Evolutionary conservation across 30 jellyfish, hydroid and myxozoan genomes (phyloP).

Genomic region (Hydractinia symbiolongicarpus): DNA sequence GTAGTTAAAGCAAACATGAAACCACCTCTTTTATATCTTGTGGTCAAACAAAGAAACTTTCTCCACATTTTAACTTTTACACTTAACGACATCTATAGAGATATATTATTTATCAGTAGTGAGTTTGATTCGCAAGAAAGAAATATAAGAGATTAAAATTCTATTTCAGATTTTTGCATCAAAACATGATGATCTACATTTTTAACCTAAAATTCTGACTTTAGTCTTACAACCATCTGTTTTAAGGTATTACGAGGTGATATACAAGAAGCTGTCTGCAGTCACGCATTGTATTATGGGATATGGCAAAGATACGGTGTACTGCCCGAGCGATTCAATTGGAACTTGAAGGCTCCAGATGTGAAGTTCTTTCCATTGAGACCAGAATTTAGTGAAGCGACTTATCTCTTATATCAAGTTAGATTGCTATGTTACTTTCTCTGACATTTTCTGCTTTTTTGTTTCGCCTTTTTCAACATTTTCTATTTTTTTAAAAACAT

Average conservation of each 20-base stretch:
- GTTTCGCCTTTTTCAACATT: neutral
- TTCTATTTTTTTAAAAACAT: neutral
- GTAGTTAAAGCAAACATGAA: too few relatives aligned
- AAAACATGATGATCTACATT: too few relatives aligned
- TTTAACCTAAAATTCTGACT: too few relatives aligned
- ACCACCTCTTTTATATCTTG: too few relatives aligned
- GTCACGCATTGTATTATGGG: constrained; percentile 90
- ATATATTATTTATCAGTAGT: too few relatives aligned
- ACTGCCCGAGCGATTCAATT: constrained; percentile 88
- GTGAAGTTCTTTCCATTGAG: constrained; percentile 84
- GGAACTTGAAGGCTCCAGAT: constrained; percentile 87
- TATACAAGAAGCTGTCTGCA: constrained; percentile 90
- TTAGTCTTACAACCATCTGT: neutral
- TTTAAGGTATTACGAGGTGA: constrained; percentile 84
- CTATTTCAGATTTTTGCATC: too few relatives aligned
- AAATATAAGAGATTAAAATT: too few relatives aligned
- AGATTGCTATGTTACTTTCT: neutral
- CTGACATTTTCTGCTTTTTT: neutral
- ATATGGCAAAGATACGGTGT: constrained; percentile 91
- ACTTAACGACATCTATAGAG: too few relatives aligned
- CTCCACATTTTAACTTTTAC: too few relatives aligned
- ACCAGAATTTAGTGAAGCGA: constrained; percentile 87
- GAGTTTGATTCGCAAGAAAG: too few relatives aligned
- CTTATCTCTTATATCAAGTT: constrained; percentile 90
- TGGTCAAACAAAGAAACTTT: too few relatives aligned